Conservation (phyloP, 2,797 vertebrate species). For the Oreochromis mossambicus region DNA sequence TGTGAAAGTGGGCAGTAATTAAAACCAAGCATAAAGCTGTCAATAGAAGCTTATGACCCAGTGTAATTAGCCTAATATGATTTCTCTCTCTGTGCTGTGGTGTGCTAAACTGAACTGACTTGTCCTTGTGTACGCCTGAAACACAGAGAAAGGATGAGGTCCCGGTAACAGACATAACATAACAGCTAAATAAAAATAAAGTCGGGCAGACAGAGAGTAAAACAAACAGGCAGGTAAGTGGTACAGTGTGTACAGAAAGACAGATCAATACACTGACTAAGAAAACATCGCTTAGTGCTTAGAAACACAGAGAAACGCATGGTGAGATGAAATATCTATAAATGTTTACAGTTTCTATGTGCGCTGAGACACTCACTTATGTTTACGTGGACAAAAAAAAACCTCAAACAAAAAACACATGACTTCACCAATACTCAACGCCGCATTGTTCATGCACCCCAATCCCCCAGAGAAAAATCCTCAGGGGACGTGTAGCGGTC, state of each 20-base stretch:
- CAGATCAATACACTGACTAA: background rate
- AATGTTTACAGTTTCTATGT: background rate
- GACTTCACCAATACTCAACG: slow-evolving; percentile 20
- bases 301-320: background rate
- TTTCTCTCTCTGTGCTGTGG: slow-evolving; percentile 67
- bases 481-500: slow-evolving; percentile 86
- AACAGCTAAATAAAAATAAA: slow-evolving; percentile 39
- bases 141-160: slow-evolving; percentile 34
- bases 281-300: background rate
- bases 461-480: slow-evolving; percentile 75
- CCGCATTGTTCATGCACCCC: slow-evolving; percentile 63
- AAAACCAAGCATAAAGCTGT: slow-evolving; percentile 82
- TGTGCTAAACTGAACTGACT: slow-evolving; percentile 62
- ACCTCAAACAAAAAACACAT: background rate
- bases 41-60: slow-evolving; percentile 79
- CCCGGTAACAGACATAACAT: slow-evolving; percentile 31
- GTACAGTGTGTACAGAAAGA: background rate
- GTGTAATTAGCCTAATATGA: slow-evolving; percentile 80
- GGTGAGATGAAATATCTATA: background rate
- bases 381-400: slow-evolving; percentile 8
- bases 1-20: slow-evolving; percentile 82
- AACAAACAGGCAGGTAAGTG: background rate
- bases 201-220: background rate
- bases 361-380: background rate
- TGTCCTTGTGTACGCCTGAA: slow-evolving; percentile 67